Evolutionary conservation across 2,113 vertebrate species (phyloP).

Genomic region (Pseudopipra pipra): DNA sequence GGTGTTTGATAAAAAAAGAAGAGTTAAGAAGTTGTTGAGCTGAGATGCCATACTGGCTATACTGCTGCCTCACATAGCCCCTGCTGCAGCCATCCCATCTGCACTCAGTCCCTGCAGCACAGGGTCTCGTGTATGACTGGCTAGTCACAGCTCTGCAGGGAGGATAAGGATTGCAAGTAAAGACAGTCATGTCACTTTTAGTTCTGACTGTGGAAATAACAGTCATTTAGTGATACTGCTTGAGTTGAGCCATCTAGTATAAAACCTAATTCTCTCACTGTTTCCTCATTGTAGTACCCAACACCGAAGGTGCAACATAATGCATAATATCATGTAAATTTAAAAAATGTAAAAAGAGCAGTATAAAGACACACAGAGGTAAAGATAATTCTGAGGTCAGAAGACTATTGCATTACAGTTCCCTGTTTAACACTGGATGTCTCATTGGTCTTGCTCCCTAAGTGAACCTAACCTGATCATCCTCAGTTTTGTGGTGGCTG

Average conservation of each 20-base stretch:
- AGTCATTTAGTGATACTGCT: background rate
- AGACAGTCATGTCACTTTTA: background rate
- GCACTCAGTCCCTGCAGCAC: background rate
- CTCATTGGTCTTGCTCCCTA: background rate
- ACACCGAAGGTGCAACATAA: background rate
- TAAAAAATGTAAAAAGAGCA: background rate
- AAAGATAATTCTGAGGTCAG: background rate
- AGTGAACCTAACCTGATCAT: background rate
- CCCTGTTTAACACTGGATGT: background rate
- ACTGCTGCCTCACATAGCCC: background rate
- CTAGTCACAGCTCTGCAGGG: background rate
- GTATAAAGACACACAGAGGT: background rate
- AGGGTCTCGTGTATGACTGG: fast-evolving
- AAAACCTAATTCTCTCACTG: background rate
- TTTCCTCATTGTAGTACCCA: background rate
- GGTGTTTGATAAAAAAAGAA: background rate
- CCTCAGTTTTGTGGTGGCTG: background rate
- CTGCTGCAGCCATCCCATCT: background rate
- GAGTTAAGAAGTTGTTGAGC: background rate
- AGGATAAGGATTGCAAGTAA: background rate
- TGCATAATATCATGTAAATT: background rate
- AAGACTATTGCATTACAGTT: background rate
- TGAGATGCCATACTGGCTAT: background rate
- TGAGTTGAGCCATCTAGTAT: background rate
- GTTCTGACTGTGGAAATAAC: background rate